Base-by-base conservation (phyloP, 2,888 invertebrate species). In the Pollenia amentaria region DNA sequence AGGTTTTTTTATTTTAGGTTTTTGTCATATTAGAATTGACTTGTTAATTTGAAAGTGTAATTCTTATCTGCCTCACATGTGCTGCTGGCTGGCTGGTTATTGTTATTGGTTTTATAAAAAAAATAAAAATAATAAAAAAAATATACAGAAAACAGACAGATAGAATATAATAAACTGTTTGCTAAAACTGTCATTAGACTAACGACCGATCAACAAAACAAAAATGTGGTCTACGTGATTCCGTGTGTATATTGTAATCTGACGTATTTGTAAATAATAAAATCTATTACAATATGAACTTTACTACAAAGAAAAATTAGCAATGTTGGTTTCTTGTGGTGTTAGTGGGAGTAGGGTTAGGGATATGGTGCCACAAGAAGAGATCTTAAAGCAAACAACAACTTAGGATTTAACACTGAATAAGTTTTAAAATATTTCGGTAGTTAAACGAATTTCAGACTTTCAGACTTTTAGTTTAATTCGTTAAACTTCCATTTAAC, bases 1-100 rank as follows among this genome's bases (percentile, higher is more conserved):
- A 29, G 3, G 2, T 29, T 2, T 29, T 29, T 6, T 29, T 29
- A 29, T 29, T 29, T 29, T 29, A 29, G 29, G 29, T 53, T 72
- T 53, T 55, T 46, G 53, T 72, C 44, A 40, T 46, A 18, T 55
- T 65, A 46, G 53, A 55, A 80, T 72, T 70, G 79, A 80, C 29
- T 80, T 80, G 53, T 80, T 46, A 80, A 80, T 72, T 80, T 80
- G 44, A 80, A 80, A 80, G 72, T 80, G 72, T 64, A 72, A 80
- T 64, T 64, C 64, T 55, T 64, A 72, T 64, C 44, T 46, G 53
- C 55, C 11, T 18, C 72, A 80, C 18, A 72, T 70, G 53, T 10
- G 48, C 40, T 29, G 29, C 29, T 29, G 29, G 29, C 29, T 14
- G 48, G 57, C 48, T 40, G 57, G 14, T 21, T 53, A 10, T 29